Conservation (phyloP, 2,797 vertebrate genomes). For the Coendou prehensilis region DNA sequence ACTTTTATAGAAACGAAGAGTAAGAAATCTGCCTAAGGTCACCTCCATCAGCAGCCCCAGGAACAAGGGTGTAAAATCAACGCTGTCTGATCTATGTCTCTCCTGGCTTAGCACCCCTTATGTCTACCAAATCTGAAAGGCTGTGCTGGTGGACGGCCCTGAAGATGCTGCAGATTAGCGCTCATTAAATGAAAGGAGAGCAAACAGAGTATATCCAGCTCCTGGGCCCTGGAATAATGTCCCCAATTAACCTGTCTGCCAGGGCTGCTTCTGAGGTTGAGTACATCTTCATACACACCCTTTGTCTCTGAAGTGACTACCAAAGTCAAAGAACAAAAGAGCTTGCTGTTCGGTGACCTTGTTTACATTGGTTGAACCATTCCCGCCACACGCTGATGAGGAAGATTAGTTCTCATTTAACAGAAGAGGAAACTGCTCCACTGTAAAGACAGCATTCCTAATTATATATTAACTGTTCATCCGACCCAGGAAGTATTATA, state of each 20-base stretch:
- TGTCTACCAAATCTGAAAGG: neutral
- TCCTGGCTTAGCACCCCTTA: neutral
- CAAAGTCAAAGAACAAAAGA: neutral
- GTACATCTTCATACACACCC: neutral
- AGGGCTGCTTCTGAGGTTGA: neutral
- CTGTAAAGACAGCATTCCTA: neutral
- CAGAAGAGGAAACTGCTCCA: neutral
- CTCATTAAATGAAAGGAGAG: neutral
- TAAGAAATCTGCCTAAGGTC: neutral
- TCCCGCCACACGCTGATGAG: neutral
- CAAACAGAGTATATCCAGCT: neutral
- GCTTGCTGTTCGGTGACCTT: neutral
- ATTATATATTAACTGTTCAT: neutral
- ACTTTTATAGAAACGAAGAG: neutral
- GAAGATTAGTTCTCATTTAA: neutral
- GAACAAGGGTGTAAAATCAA: neutral
- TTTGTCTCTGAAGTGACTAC: neutral
- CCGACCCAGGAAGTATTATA: neutral
- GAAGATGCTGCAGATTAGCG: neutral
- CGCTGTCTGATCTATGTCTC: neutral
- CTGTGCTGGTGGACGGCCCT: neutral
- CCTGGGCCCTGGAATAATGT: neutral
- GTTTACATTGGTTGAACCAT: neutral
- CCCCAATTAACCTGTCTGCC: neutral
- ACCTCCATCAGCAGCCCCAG: neutral